Evolutionary conservation across 2,888 invertebrate genomes (phyloP).

Genomic region (Muschampia plurimacula): DNA sequence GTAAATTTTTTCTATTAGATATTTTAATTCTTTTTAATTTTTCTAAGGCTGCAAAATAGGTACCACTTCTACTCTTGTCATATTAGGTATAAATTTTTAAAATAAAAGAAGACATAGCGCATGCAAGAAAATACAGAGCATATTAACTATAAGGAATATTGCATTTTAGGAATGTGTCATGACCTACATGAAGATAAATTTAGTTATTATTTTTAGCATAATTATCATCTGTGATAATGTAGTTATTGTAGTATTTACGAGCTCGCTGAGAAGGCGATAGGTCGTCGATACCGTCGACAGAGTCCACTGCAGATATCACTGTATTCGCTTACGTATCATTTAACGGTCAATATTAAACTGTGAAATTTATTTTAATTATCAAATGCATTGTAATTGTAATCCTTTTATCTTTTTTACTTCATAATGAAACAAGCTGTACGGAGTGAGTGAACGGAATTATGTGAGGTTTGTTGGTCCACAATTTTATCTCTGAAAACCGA

Average conservation of each 20-base stretch:
- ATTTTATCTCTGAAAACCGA: constrained; percentile 58
- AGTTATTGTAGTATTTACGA: constrained; percentile 48
- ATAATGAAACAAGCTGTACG: constrained; percentile 20
- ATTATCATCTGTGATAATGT: constrained; percentile 70
- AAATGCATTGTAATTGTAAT: neutral
- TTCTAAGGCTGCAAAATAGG: no score
- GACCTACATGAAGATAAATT: constrained; percentile 54
- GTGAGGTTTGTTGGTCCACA: constrained; percentile 46
- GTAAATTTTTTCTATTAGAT: no score
- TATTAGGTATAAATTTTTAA: no score
- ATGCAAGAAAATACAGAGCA: neutral
- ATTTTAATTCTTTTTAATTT: no score
- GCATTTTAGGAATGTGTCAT: constrained; percentile 52
- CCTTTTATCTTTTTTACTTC: constrained; percentile 2
- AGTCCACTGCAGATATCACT: constrained; percentile 58
- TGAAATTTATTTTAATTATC: constrained; percentile 14
- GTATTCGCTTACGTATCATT: constrained; percentile 44
- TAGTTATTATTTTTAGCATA: constrained; percentile 64
- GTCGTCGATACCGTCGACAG: constrained; percentile 55
- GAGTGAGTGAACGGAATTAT: constrained; percentile 42
- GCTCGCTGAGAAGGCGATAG: constrained; percentile 50
- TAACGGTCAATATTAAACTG: constrained; percentile 38
- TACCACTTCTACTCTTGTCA: no score
- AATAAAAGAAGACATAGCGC: no score
- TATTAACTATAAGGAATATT: neutral